Base-by-base conservation (phyloP, 2,113 vertebrate genomes). In the Scomber colias region DNA sequence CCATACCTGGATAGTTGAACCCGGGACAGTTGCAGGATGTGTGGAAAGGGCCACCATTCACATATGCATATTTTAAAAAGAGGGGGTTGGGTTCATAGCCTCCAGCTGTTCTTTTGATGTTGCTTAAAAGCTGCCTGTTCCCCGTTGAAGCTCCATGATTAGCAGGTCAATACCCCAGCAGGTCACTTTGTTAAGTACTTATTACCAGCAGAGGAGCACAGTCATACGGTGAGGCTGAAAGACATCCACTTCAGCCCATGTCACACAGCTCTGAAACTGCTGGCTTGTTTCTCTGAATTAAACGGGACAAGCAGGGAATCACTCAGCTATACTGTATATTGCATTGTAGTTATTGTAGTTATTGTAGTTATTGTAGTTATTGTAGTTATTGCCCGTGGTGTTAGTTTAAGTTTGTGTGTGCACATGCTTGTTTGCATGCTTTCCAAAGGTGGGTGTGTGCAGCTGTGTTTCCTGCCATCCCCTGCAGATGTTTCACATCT, bases 151-250 rank as follows among this genome's bases (percentile, higher is more conserved):
- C 78, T 53, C 62, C 44, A 40, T 81, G 89, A 91, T 92, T 92
- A 92, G 89, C 92, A 91, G 89, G 81, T 90, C 90, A 91, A 89
- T 91, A 67, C 72, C 87, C 67, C 89, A 88, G 90, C 88, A 79
- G 81, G 92, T 83, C 85, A 82, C 87, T 89, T 78, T 81, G 84
- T 86, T 85, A 81, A 80, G 90, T 72, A 82, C 84, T 84, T 88
- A 73, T 75, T 78, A 77, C 81, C 86, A 83, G 79, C 85, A 66
- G 85, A 82, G 82, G 82, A 82, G 83, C 75, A 40, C 35, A 71
- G 67, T 61, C 75, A 72, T 48, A 72, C 17, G 0, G 67, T 31
- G 74, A 17, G 56, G 64, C 67, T 61, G 65, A 79, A 67, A 83
- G 56, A 64, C 71, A 67, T 65, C 49, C 67, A 72, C 71, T 79